Evolutionary conservation across 2,113 vertebrate species (phyloP), one percentile per base, ranked within the genome.

Genomic region (Vombatus ursinus): DNA sequence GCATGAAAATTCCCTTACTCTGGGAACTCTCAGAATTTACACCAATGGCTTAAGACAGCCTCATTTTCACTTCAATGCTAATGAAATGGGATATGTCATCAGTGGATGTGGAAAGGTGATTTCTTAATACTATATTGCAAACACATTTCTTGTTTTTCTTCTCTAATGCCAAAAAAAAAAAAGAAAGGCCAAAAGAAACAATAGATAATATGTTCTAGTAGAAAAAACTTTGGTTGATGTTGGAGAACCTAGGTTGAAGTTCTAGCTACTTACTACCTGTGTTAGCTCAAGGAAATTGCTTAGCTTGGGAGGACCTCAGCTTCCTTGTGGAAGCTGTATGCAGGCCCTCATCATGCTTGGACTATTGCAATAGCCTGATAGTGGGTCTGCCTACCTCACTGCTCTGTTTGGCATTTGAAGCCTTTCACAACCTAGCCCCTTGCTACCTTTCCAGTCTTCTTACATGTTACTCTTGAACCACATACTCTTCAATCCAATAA

Each of bases 61-160:
- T 19, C 98, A 99, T 61, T 99, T 98, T 95, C 98, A 99, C 94
- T 98, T 98, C 96, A 99, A 99, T 12, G 98, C 98, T 44, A 98
- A 99, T 2, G 98, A 99, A 96, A 98, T 99, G 98, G 98, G 98
- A 48, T 98, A 98, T 0, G 98, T 98, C 92, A 93, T 98, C n/a
- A 98, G 98, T 47, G 98, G 98, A 84, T 98, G 98, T 8, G 98
- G 97, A 37, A 96, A 98, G 98, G 98, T 98, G 97, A 97, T 48
- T 91, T 77, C 25, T 93, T 50, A 26, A 50, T 54, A 10, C 16
- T 47, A 25, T 31, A 93, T 8, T 8, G 61, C 92, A 95, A 3
- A 50, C 28, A 10, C 0, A 48, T 37, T 90, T 94, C 90, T 77
- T 44, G 12, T 31, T 11, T 57, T 89, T 37, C 14, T 50, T 93